Conservation (phyloP, 30 jellyfish, hydroid and myxozoan genomes). For the Turritopsis dohrnii region DNA sequence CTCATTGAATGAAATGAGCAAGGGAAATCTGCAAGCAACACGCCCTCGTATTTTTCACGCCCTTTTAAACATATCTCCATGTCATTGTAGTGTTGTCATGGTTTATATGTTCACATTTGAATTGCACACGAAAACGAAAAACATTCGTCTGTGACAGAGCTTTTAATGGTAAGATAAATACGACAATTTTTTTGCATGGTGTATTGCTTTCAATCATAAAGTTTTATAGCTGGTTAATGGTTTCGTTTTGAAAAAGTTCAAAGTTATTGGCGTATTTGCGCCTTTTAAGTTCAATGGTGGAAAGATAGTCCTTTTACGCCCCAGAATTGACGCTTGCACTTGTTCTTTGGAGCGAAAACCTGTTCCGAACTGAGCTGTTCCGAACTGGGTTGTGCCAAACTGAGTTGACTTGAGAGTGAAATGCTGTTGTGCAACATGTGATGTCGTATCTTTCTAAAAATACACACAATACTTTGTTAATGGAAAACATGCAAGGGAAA, state of each 20-base stretch:
- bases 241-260: slow-evolving; percentile 11
- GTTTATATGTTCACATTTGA: no score
- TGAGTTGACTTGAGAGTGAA: background rate
- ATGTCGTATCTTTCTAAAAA: background rate
- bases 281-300: slow-evolving; percentile 3
- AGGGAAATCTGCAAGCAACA: no score
- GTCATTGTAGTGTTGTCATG: no score
- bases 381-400: background rate
- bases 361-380: background rate
- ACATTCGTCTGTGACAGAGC: no score
- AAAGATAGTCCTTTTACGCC: background rate
- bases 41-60: no score
- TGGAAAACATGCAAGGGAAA: background rate
- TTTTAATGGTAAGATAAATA: no score
- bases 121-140: no score
- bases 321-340: background rate
- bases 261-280: background rate
- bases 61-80: no score
- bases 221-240: background rate
- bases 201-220: background rate
- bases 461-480: background rate
- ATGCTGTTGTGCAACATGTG: background rate
- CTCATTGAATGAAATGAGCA: no score
- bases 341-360: background rate
- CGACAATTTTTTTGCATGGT: background rate